phyloP scores from a whole-genome alignment of 2,113 vertebrate species.

The Cyphotilapia sp. region DNA sequence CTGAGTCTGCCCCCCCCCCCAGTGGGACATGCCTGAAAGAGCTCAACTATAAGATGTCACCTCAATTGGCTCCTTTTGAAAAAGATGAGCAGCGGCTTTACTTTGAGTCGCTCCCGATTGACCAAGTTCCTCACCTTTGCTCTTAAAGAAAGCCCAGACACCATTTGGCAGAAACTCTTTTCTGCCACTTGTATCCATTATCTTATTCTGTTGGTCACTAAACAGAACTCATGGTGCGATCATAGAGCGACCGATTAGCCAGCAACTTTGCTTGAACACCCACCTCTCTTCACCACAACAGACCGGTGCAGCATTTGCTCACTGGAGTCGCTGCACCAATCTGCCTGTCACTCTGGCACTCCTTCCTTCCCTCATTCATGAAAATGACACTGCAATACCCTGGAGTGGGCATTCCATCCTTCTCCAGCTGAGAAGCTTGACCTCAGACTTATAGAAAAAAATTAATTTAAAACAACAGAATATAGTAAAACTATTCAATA shows the following conservation, averaged over 20 bases:
- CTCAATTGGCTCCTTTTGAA: not conserved
- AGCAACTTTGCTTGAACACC: not conserved
- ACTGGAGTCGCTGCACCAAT: not conserved
- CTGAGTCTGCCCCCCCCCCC: not conserved
- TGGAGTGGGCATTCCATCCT: rapidly evolving
- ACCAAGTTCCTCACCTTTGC: not conserved
- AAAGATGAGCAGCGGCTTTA: not conserved
- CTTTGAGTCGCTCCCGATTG: not conserved
- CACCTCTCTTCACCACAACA: not conserved
- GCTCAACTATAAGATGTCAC: not conserved
- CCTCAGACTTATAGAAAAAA: not conserved
- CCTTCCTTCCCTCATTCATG: not conserved
- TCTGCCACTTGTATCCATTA: not conserved
- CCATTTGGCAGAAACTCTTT: not conserved
- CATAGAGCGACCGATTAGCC: rapidly evolving
- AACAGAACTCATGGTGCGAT: not conserved
- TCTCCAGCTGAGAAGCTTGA: not conserved
- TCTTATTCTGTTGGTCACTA: not conserved
- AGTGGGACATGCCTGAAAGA: not conserved
- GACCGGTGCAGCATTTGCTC: not conserved
- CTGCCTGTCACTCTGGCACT: not conserved
- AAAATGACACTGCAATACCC: not conserved
- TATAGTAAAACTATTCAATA: not conserved
- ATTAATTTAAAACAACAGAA: not conserved
- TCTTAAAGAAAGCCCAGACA: not conserved